Evolutionary conservation across 2,113 vertebrate species (phyloP).

Genomic region (Labeo rohita): DNA sequence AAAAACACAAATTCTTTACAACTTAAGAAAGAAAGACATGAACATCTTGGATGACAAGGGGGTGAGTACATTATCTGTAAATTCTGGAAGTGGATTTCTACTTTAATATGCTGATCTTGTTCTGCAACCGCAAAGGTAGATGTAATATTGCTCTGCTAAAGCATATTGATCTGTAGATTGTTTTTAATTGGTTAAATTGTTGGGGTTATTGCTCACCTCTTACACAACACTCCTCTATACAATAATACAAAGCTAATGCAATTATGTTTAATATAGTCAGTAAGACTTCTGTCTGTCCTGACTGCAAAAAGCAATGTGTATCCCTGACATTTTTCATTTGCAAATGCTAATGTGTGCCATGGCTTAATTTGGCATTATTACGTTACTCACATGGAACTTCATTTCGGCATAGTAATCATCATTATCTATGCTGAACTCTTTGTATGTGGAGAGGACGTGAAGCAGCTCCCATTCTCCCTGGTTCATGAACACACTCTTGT

Average conservation of each 20-base stretch:
- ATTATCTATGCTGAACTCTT: constrained; percentile 86
- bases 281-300: neutral
- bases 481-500: constrained; percentile 94
- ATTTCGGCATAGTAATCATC: constrained; percentile 87
- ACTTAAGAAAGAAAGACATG: too few relatives aligned
- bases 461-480: constrained; percentile 98
- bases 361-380: neutral
- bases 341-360: neutral
- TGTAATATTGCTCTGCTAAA: neutral
- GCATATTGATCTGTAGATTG: neutral
- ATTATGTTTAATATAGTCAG: neutral
- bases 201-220: neutral
- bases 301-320: neutral
- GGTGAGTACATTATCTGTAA: too few relatives aligned
- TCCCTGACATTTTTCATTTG: neutral
- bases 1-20: too few relatives aligned
- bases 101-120: neutral
- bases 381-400: constrained; percentile 90
- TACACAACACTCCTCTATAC: neutral
- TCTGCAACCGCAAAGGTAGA: neutral
- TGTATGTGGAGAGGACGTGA: constrained; percentile 85
- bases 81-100: too few relatives aligned
- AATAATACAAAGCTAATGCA: neutral
- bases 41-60: too few relatives aligned
- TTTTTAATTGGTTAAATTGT: neutral